phyloP scores from a whole-genome alignment of 2,888 invertebrate species.

The Hermaeophaga mercurialis region DNA sequence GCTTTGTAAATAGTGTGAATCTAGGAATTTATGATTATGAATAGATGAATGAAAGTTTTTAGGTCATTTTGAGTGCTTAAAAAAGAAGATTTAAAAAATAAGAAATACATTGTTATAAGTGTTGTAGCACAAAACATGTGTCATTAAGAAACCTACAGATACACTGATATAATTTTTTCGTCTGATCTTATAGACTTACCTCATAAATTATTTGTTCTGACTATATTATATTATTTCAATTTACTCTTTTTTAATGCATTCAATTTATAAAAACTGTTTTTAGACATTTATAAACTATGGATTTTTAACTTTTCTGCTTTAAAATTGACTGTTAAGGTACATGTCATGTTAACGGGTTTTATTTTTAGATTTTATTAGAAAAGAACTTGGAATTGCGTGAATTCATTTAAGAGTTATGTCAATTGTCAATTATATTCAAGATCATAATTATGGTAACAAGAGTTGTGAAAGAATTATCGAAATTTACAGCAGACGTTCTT shows the following conservation, averaged over 20 bases:
- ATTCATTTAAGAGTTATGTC: background rate
- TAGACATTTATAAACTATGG: background rate
- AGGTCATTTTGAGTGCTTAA: background rate
- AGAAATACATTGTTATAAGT: too few relatives aligned
- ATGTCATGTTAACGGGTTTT: background rate
- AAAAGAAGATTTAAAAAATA: too few relatives aligned
- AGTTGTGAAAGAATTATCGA: constrained; percentile 1
- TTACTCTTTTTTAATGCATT: background rate
- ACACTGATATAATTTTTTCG: too few relatives aligned
- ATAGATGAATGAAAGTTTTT: background rate
- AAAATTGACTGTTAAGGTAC: background rate
- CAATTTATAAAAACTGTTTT: background rate
- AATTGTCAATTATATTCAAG: constrained; percentile 5
- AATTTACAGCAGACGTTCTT: constrained; percentile 15
- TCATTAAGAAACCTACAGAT: too few relatives aligned
- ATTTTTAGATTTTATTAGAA: background rate
- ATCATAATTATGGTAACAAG: background rate
- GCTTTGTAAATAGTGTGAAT: constrained; percentile 4
- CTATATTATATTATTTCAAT: too few relatives aligned
- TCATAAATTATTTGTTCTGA: too few relatives aligned
- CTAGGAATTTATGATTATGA: background rate
- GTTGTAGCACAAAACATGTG: too few relatives aligned
- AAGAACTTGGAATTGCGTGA: constrained; percentile 13
- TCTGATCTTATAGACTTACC: too few relatives aligned
- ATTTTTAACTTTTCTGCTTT: background rate